A percentile compares a stretch with the other conserved stretches of the same genome.
These are phyloP conservation scores for Lucilia cuprina DNA, from an alignment of 1,140 invertebrate species.

Conservation along the genomic window DNA sequence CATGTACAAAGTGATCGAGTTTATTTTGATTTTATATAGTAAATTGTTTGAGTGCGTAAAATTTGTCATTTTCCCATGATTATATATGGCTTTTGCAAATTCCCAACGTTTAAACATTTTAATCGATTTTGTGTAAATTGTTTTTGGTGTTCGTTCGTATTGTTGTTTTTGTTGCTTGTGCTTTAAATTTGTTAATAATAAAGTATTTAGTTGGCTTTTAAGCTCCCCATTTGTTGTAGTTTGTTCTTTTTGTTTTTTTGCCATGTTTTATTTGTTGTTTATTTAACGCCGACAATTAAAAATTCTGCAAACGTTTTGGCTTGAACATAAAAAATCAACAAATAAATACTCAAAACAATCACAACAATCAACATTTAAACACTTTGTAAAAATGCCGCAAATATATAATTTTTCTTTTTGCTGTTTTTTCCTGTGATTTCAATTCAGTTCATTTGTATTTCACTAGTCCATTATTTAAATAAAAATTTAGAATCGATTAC, in stretches of 20 bases:
- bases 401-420: neutral
- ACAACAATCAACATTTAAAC: slow-evolving; percentile 29
- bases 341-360: slow-evolving; percentile 34
- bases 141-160: neutral
- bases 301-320: slow-evolving; percentile 33
- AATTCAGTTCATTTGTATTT: neutral
- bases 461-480: slow-evolving; percentile 29
- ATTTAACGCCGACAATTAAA: slow-evolving; percentile 30
- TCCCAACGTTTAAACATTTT: neutral
- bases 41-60: neutral
- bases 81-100: neutral
- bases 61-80: slow-evolving; percentile 7
- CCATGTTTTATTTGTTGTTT: neutral
- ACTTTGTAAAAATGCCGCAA: slow-evolving; percentile 24
- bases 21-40: neutral
- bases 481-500: slow-evolving; percentile 25
- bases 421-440: neutral
- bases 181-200: slow-evolving; percentile 10
- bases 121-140: slow-evolving; percentile 9
- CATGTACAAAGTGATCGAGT: neutral
- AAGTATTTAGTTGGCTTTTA: neutral
- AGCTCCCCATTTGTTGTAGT: neutral
- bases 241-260: neutral
- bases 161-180: neutral
- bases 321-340: slow-evolving; percentile 35